Percentiles rank a stretch among this genome's conserved stretches.
phyloP scores from a whole-genome alignment of 2,797 vertebrate species.

The Artibeus jamaicensis region DNA sequence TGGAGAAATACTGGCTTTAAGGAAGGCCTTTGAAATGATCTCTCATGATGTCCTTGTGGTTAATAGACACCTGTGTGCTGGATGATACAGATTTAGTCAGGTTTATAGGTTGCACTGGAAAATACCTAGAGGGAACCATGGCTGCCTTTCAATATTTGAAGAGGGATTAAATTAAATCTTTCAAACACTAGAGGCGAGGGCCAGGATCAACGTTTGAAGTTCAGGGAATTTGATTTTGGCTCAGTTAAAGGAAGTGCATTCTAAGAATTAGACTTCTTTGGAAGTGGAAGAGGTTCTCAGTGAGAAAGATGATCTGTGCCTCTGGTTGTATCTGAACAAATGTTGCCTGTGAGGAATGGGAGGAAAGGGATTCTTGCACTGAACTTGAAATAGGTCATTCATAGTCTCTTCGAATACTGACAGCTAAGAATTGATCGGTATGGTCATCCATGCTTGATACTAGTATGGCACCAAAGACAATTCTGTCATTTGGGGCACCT shows the following conservation, averaged over 20 bases:
- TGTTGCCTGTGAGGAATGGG: neutral
- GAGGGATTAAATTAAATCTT: slow-evolving; percentile 75
- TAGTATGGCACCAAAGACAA: neutral
- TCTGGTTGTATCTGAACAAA: neutral
- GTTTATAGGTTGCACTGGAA: slow-evolving; percentile 69
- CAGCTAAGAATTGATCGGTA: neutral
- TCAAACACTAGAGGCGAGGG: slow-evolving; percentile 62
- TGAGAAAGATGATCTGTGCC: slow-evolving; percentile 44
- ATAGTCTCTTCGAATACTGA: neutral
- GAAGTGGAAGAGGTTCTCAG: neutral
- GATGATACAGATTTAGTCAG: slow-evolving; percentile 69
- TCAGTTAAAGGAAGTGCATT: slow-evolving; percentile 55
- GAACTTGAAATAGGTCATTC: neutral
- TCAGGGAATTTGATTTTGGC: slow-evolving; percentile 74
- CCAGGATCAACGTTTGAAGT: slow-evolving; percentile 76
- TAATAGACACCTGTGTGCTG: slow-evolving; percentile 65
- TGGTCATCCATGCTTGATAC: neutral
- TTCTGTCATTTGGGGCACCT: neutral
- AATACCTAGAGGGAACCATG: slow-evolving; percentile 69
- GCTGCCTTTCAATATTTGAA: slow-evolving; percentile 74
- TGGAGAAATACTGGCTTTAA: slow-evolving; percentile 44
- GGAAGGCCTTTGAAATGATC: slow-evolving; percentile 62
- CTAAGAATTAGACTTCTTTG: slow-evolving; percentile 56
- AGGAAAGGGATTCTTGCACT: neutral
- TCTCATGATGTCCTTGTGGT: slow-evolving; percentile 58